These are phyloP conservation scores for Drusus annulatus DNA, from an alignment of 1,140 invertebrate species.

Conservation along the genomic window DNA sequence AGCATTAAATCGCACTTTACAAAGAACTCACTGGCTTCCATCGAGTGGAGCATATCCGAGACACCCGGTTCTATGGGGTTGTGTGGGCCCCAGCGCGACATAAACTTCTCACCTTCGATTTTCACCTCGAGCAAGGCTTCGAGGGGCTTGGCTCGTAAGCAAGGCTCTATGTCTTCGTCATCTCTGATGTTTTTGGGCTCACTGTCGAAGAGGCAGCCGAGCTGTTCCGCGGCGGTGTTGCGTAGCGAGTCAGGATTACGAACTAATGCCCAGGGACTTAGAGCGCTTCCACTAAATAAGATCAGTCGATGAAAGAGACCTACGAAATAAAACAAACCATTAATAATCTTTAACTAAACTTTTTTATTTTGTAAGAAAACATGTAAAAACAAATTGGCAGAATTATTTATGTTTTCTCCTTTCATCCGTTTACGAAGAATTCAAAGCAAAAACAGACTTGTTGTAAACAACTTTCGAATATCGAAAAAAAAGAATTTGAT, in stretches of 20 bases:
- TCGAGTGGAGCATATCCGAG: conserved; percentile 74
- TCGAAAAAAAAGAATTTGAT: no score
- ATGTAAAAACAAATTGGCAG: no score
- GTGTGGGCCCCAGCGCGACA: conserved; percentile 74
- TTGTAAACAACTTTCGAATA: no score
- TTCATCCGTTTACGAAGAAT: no score
- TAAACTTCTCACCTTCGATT: conserved; percentile 76
- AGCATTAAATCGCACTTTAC: conserved; percentile 79
- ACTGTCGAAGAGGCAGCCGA: conserved; percentile 72
- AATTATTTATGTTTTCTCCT: no score
- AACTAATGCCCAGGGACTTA: conserved; percentile 87
- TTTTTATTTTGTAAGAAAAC: no score
- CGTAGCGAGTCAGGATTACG: conserved; percentile 82
- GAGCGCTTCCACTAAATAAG: conserved; percentile 88
- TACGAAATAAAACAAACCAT: conserved; percentile 65
- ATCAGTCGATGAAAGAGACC: conserved; percentile 89
- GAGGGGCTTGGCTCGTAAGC: conserved; percentile 74
- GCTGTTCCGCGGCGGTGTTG: conserved; percentile 79
- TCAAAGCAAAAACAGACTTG: no score
- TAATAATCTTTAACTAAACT: neutral
- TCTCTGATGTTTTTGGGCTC: conserved; percentile 51
- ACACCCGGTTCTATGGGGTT: conserved; percentile 75
- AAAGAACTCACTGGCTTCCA: conserved; percentile 81
- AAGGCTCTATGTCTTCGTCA: conserved; percentile 69
- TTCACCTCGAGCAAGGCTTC: conserved; percentile 76